Percentiles rank a stretch among this genome's conserved stretches.
phyloP scores from a whole-genome alignment of 2,797 vertebrate species.

The Geotrypetes seraphini region DNA sequence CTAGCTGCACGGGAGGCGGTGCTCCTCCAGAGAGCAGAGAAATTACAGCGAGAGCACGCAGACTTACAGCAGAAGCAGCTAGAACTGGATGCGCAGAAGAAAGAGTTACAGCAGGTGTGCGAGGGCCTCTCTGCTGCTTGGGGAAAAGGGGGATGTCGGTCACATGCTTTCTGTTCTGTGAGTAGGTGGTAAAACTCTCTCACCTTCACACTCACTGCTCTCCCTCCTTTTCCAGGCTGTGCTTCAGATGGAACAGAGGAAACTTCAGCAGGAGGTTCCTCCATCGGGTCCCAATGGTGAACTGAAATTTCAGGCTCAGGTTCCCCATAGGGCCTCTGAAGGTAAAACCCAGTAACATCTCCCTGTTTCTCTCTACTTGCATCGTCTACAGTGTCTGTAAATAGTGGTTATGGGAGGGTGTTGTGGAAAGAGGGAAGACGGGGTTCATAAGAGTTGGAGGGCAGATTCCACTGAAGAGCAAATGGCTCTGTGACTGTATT shows the following conservation, averaged over 20 bases:
- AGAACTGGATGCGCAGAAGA: conserved; percentile 76
- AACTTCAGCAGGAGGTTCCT: conserved; percentile 53
- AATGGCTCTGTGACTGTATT: too few species aligned
- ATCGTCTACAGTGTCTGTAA: too few species aligned
- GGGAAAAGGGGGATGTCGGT: too few species aligned
- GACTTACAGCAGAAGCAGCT: conserved; percentile 52
- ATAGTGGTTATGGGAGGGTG: too few species aligned
- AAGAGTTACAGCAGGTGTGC: conserved; percentile 78
- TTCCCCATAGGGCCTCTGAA: background rate
- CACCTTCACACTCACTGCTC: background rate
- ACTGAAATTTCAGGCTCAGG: conserved; percentile 53
- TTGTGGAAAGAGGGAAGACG: too few species aligned
- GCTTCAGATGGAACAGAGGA: conserved; percentile 79
- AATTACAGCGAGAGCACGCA: conserved; percentile 40
- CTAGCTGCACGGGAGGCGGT: conserved; percentile 68
- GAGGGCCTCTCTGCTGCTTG: too few species aligned
- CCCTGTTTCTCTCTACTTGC: too few species aligned
- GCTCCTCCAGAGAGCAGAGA: conserved; percentile 61
- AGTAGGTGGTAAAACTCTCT: too few species aligned
- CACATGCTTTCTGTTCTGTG: too few species aligned
- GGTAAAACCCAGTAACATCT: too few species aligned
- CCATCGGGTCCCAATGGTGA: conserved; percentile 54
- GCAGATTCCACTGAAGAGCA: too few species aligned
- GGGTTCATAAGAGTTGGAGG: too few species aligned
- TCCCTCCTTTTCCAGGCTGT: conserved; percentile 51